Conservation (phyloP, 2,113 vertebrate genomes). For the Plecotus auritus region DNA sequence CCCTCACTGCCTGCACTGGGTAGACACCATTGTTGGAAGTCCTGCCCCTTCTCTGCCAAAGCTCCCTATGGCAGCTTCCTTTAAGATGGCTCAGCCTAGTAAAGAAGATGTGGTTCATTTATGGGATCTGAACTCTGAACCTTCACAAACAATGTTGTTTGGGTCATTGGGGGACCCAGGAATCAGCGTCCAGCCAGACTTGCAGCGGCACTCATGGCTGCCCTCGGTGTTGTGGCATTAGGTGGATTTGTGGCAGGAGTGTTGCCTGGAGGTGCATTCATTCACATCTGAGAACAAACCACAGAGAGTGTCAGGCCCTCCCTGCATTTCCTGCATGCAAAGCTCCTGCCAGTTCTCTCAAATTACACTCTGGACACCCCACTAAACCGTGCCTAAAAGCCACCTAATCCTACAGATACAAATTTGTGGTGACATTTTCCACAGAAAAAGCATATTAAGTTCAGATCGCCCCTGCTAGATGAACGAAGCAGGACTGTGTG, state of each 20-base stretch:
- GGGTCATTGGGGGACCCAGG: constrained; percentile 12
- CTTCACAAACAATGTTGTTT: not conserved
- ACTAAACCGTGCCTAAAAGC: not conserved
- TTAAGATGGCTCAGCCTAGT: too few species aligned
- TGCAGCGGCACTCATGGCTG: not conserved
- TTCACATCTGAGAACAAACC: constrained; percentile 58
- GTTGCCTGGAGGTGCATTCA: not conserved
- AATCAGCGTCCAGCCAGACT: not conserved
- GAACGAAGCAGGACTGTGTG: not conserved
- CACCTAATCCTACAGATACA: not conserved
- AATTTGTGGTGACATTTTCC: not conserved
- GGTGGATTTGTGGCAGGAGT: constrained; percentile 7
- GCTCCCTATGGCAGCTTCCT: too few species aligned
- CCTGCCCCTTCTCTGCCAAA: too few species aligned
- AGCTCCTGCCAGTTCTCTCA: not conserved
- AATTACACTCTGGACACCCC: not conserved
- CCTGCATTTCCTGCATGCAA: too few species aligned
- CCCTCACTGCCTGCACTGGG: too few species aligned
- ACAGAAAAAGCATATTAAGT: not conserved
- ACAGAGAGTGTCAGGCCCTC: not conserved
- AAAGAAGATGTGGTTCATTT: too few species aligned
- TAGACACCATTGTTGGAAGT: too few species aligned
- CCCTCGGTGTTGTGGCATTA: not conserved
- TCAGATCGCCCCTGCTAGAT: not conserved
- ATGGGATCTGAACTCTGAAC: not conserved